These are phyloP conservation scores for Misgurnus anguillicaudatus DNA, from an alignment of 2,113 vertebrate genomes.

Conservation along the genomic window DNA sequence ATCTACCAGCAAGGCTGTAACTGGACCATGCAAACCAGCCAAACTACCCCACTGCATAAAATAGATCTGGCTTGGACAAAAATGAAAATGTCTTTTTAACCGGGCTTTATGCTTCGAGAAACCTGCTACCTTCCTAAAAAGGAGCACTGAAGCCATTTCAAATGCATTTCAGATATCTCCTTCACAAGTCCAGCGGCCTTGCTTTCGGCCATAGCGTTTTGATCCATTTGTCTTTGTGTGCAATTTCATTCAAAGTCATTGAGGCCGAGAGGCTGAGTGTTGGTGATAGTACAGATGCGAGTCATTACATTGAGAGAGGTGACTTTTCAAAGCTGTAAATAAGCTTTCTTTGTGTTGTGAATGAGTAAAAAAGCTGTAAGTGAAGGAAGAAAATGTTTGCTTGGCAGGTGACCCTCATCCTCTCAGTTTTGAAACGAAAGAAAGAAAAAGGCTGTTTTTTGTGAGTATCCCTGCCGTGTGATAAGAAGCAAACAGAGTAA, in stretches of 20 bases:
- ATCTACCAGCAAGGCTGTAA: too few species aligned
- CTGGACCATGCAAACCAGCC: not conserved
- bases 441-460: conserved; percentile 14
- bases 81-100: not conserved
- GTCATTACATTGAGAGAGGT: conserved; percentile 2
- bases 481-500: conserved; percentile 35
- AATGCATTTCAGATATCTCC: conserved; percentile 20
- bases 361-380: conserved; percentile 3
- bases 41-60: not conserved
- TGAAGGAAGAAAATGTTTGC: conserved; percentile 18
- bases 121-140: not conserved
- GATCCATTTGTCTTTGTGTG: not conserved
- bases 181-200: conserved; percentile 13
- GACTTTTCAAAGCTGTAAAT: conserved; percentile 23
- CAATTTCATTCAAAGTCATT: conserved; percentile 5
- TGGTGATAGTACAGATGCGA: conserved; percentile 19
- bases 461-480: conserved; percentile 4
- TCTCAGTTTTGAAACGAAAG: conserved; percentile 11
- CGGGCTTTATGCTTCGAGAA: not conserved
- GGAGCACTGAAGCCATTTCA: conserved; percentile 3
- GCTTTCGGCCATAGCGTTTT: not conserved
- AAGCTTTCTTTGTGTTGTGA: conserved; percentile 15
- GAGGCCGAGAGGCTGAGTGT: conserved; percentile 17
- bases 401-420: conserved; percentile 12
- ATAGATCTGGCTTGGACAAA: not conserved